Evolutionary conservation across 2,888 invertebrate genomes (phyloP), one percentile per base, ranked within the genome.

Genomic region (Xylota sylvarum): DNA sequence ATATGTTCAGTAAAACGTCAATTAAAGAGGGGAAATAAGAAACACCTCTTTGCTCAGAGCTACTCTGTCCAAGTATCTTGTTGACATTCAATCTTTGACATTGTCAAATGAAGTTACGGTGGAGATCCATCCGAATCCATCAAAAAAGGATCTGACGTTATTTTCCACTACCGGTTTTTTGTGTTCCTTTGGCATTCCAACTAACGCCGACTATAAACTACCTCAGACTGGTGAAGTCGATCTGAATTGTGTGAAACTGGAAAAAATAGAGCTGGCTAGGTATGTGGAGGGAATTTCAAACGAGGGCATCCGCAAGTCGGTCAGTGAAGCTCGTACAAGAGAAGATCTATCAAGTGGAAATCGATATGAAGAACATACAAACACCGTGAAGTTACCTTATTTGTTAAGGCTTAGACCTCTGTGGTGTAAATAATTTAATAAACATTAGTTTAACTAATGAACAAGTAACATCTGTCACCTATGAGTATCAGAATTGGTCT

Each of bases 11-110:
- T 93, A 40, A 92, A 95, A 14, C 92, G 95, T 85, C 94, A 94
- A 89, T 85, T 95, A 0, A 95, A 94, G 90, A 94, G 94, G 12
- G 91, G 93, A 56, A 94, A 94, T 87, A 93, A 93, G 83, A 88
- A 89, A 91, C 89, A 90, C 48, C 81, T 92, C 2, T 93, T 90
- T 72, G 90, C 91, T 0, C 90, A 91, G 67, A 90, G 88, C 17
- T 0, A 90, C 93, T 56, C 84, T 94, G 14, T 88, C 90, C n/a
- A 89, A 89, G 0, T 93, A 93, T 87, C 89, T 90, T 19, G 74
- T 84, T 1, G 89, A 91, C 74, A 92, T 93, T 14, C 87, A 88
- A 64, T 89, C 89, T 17, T 88, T 93, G 0, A 90, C 92, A 2
- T 88, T 90, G 30, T 90, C 90, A 14, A 86, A 88, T 19, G 87